Evolutionary conservation across 1,140 invertebrate species (phyloP).

Genomic region (Scaptomyza graminum): DNA sequence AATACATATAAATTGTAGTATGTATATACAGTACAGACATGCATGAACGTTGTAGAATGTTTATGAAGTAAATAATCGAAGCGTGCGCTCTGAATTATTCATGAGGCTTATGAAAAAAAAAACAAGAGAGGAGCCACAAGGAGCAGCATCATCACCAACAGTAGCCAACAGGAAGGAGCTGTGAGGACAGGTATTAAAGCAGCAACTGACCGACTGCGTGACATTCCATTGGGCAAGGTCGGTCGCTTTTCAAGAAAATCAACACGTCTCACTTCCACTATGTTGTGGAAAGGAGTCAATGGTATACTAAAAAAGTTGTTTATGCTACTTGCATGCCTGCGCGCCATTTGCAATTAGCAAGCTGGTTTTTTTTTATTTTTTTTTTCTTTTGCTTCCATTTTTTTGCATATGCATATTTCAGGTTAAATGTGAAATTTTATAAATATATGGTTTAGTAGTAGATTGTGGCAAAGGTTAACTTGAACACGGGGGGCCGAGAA

Average conservation of each 20-base stretch:
- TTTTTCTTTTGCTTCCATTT: not conserved
- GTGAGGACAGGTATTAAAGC: conserved; percentile 29
- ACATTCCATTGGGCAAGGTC: conserved; percentile 58
- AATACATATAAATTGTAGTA: not conserved
- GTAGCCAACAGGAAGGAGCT: conserved; percentile 32
- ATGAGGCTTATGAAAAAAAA: conserved; percentile 73
- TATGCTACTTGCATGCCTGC: conserved; percentile 33
- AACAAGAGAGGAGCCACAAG: conserved; percentile 31
- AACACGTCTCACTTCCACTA: conserved; percentile 11
- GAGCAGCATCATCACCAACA: conserved; percentile 3
- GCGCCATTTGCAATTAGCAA: conserved; percentile 66
- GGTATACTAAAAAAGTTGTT: not conserved
- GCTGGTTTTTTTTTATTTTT: not conserved
- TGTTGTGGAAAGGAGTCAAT: not conserved
- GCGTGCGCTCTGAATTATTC: conserved; percentile 76
- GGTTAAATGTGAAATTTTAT: conserved; percentile 34
- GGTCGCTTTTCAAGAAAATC: conserved; percentile 32
- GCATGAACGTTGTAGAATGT: conserved; percentile 50
- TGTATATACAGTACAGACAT: not conserved
- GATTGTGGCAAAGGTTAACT: not conserved
- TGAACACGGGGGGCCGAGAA: no score
- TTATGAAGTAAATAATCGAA: conserved; percentile 82
- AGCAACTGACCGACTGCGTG: conserved; percentile 55
- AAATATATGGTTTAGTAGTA: conserved; percentile 25
- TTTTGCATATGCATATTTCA: conserved; percentile 62